Percentiles rank a stretch among this genome's conserved stretches.
Evolutionary conservation across 2,888 invertebrate species (phyloP).

Genomic region (Eumacrocentrus americanus): DNA sequence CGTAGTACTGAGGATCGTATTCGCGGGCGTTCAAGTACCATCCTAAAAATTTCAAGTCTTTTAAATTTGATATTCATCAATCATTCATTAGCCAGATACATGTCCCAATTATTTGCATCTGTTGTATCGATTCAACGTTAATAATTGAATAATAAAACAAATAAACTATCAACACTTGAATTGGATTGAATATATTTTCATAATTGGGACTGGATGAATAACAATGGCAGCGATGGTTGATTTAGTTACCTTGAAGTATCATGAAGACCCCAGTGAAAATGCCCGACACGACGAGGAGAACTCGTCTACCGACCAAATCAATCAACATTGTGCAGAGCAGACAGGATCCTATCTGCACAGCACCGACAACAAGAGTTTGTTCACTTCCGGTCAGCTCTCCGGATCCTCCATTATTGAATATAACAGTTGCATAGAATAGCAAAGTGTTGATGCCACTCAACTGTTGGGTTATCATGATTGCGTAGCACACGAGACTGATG

Average conservation of each 20-base stretch:
- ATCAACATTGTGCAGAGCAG: conserved; percentile 44
- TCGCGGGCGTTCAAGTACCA: conserved; percentile 45
- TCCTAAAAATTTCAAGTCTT: conserved; percentile 36
- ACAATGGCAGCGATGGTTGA: no score
- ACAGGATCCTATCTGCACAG: conserved; percentile 47
- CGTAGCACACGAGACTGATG: conserved; percentile 42
- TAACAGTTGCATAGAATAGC: conserved; percentile 46
- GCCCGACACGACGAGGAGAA: conserved; percentile 47
- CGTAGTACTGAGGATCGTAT: conserved; percentile 46
- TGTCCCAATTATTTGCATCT: no score
- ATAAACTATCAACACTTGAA: no score
- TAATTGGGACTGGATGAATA: no score
- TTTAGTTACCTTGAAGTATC: conserved; percentile 47
- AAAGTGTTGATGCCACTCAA: conserved; percentile 49
- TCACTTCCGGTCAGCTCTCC: conserved; percentile 46
- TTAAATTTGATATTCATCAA: neutral
- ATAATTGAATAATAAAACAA: no score
- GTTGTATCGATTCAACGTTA: no score
- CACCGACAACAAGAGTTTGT: conserved; percentile 48
- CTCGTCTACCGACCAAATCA: conserved; percentile 47
- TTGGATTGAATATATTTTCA: no score
- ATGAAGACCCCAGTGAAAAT: conserved; percentile 47
- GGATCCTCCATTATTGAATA: conserved; percentile 50
- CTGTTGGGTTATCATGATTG: conserved; percentile 47
- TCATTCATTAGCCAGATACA: no score